Percentiles rank a stretch among this genome's conserved stretches.
Evolutionary conservation across 2,797 vertebrate genomes (phyloP).

Genomic region (Melanotaenia pygmaea): DNA sequence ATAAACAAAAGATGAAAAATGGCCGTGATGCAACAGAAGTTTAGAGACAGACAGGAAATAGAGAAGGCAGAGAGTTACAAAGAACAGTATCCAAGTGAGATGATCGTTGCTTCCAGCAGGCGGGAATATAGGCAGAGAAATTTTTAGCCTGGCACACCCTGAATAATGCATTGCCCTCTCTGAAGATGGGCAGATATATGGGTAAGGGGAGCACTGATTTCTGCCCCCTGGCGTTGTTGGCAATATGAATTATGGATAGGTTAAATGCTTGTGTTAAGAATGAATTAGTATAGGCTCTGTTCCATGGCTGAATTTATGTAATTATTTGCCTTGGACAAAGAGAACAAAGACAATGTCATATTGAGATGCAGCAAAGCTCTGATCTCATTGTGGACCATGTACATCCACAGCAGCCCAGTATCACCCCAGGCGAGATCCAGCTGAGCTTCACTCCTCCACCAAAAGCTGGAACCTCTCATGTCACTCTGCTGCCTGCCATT

Average conservation of each 20-base stretch:
- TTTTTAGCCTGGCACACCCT: conserved; percentile 73
- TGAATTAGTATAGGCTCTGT: conserved; percentile 66
- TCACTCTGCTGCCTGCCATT: conserved; percentile 56
- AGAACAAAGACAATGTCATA: conserved; percentile 27
- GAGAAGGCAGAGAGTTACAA: conserved; percentile 34
- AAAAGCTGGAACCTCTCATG: conserved; percentile 57
- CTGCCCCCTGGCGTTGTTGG: conserved; percentile 79
- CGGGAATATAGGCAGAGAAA: conserved; percentile 59
- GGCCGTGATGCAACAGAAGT: conserved; percentile 32
- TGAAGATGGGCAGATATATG: conserved; percentile 75
- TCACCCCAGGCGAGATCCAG: conserved; percentile 33
- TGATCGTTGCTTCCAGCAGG: conserved; percentile 71
- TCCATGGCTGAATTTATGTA: conserved; percentile 52
- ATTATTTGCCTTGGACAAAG: conserved; percentile 51
- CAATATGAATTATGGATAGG: conserved; percentile 81
- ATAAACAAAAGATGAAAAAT: conserved; percentile 38
- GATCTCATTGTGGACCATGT: conserved; percentile 40
- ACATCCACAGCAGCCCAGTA: conserved; percentile 14
- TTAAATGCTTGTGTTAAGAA: conserved; percentile 80
- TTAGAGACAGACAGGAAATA: conserved; percentile 19
- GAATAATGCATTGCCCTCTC: conserved; percentile 79
- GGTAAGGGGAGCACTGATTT: conserved; percentile 69
- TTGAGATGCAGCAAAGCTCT: conserved; percentile 21
- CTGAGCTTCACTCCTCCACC: conserved; percentile 27
- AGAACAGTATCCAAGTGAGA: conserved; percentile 57